Evolutionary conservation across 2,888 invertebrate genomes (phyloP), one percentile per base, ranked within the genome.

Genomic region (Thereva nobilitata): DNA sequence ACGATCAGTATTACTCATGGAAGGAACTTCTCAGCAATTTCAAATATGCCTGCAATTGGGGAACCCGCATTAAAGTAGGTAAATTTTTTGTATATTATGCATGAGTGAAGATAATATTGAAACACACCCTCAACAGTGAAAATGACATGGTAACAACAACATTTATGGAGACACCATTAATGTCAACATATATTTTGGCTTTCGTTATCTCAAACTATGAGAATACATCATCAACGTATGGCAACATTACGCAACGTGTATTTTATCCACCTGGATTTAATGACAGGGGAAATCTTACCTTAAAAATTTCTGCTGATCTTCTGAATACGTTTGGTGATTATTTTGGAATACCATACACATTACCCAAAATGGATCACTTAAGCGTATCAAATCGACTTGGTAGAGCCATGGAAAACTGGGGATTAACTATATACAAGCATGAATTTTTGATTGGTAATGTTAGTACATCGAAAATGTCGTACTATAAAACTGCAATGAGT

Each of bases 331-430:
- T 90, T 56, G 89, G 89, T 68, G 83, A 86, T 0, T 91, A 89
- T 71, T 92, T 93, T 74, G 84, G 85, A 68, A 87, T 91, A 34
- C 81, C 86, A 34, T 95, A 90, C 73, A 87, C 89, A 0, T 75
- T 94, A 23, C 87, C 89, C 0, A 94, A 95, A 80, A 85, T 92
- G 73, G 95, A 96, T 77, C 91, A 95, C 89, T 89, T 90, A 1
- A 92, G 92, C 0, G 86, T 95, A 7, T 92, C 93, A 0, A 90
- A 93, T 73, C 93, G 94, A 74, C 84, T 86, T 37, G 88, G 90
- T 70, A 90, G 90, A 35, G 95, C 94, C 44, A 95, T 95, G 94
- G 95, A 96, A 77, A 96, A 95, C 77, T 95, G 95, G 95, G 95
- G 95, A 4, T 79, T 95, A 49, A 89, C 93, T 42, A 91, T 91